These are phyloP conservation scores for Pardalotus punctatus DNA, from an alignment of 2,113 vertebrate genomes.

Conservation along the genomic window DNA sequence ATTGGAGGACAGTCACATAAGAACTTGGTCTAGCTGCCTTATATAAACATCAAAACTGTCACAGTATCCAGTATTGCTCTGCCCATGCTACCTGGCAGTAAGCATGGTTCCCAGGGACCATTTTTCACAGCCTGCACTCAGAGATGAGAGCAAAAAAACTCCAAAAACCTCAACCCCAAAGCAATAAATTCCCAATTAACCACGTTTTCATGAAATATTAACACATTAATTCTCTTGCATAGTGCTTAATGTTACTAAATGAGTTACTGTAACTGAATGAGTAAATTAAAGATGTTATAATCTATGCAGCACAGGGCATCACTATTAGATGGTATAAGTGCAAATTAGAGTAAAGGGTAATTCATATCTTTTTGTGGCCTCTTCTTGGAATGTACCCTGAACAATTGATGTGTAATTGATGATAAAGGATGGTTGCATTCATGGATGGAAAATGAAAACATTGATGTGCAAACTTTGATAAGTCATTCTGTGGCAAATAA, in stretches of 20 bases:
- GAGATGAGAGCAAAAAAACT: neutral
- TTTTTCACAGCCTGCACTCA: neutral
- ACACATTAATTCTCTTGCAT: neutral
- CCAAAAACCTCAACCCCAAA: neutral
- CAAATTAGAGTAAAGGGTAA: neutral
- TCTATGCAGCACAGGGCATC: neutral
- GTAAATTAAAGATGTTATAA: neutral
- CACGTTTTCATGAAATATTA: neutral
- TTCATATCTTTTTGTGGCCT: neutral
- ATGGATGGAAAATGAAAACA: neutral
- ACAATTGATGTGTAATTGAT: neutral
- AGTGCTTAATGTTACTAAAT: neutral
- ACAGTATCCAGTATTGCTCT: neutral
- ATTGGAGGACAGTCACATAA: neutral
- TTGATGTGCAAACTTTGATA: neutral
- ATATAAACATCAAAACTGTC: neutral
- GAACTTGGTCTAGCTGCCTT: neutral
- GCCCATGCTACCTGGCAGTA: accelerated
- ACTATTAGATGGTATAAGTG: neutral
- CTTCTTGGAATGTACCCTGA: neutral
- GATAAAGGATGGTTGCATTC: neutral
- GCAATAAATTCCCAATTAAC: neutral
- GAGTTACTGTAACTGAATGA: neutral
- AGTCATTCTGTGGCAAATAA: neutral
- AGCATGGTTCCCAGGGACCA: neutral